A percentile compares a stretch with the other conserved stretches of the same genome.
Conservation (phyloP, 2,113 vertebrate genomes). For the Labeo rohita region DNA sequence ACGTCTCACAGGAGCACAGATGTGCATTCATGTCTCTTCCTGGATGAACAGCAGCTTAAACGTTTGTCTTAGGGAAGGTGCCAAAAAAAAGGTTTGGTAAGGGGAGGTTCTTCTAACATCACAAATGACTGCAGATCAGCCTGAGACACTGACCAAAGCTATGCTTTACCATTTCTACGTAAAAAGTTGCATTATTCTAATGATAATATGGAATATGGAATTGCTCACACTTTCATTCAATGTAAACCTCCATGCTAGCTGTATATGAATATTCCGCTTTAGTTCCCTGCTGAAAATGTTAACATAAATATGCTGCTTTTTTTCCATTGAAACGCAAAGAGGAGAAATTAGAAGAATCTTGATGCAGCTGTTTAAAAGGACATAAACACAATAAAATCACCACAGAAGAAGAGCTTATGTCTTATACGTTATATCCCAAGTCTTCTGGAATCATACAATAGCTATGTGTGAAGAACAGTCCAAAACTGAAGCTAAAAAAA, state of each 20-base stretch:
- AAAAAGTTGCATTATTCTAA: background rate
- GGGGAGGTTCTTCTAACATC: constrained; percentile 31
- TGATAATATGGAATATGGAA: background rate
- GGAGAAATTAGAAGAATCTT: background rate
- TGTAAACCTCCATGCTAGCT: background rate
- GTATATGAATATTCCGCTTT: background rate
- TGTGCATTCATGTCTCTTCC: constrained; percentile 33
- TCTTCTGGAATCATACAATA: background rate
- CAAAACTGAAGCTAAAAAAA: background rate
- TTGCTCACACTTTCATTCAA: background rate
- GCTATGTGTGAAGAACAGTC: background rate
- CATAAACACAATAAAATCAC: background rate
- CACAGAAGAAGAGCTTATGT: background rate
- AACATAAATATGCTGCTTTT: background rate
- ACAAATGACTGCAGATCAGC: background rate
- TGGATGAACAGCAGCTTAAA: constrained; percentile 37
- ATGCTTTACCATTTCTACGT: background rate
- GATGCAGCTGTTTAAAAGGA: background rate
- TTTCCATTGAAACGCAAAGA: background rate
- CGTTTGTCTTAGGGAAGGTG: background rate
- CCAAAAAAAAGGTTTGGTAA: background rate
- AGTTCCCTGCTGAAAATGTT: background rate
- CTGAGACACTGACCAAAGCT: background rate
- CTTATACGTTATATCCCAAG: background rate
- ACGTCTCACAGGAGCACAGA: constrained; percentile 41